Evolutionary conservation across 2,888 invertebrate genomes (phyloP).

Genomic region (Xestia sexstrigata): DNA sequence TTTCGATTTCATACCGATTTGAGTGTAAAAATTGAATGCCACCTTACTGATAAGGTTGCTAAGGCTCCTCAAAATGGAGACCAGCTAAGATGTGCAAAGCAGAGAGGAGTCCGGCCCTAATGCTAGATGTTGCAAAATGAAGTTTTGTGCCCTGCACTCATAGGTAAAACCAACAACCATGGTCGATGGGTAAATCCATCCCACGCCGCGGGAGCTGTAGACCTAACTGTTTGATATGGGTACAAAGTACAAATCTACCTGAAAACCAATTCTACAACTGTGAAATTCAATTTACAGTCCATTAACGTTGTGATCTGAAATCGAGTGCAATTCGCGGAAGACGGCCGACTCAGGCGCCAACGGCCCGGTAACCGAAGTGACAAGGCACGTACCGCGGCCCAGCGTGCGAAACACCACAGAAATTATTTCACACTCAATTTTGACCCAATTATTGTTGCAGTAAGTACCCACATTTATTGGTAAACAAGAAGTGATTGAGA

Average conservation of each 20-base stretch:
- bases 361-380: slow-evolving; percentile 64
- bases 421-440: slow-evolving; percentile 72
- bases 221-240: neutral
- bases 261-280: slow-evolving; percentile 22
- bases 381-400: slow-evolving; percentile 71
- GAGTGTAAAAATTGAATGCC: neutral
- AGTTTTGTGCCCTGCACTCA: neutral
- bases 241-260: slow-evolving; percentile 9
- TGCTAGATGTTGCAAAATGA: neutral
- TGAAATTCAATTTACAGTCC: slow-evolving; percentile 38
- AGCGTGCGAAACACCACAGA: slow-evolving; percentile 69
- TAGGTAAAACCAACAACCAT: neutral
- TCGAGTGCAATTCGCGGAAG: slow-evolving; percentile 40
- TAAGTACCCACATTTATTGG: slow-evolving; percentile 13
- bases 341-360: slow-evolving; percentile 13
- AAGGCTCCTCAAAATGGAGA: neutral
- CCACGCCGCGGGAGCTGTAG: neutral
- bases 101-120: neutral
- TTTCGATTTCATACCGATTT: neutral
- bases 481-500: slow-evolving; percentile 8
- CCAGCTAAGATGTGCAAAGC: neutral
- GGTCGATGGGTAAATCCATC: neutral
- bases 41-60: neutral
- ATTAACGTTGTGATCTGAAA: slow-evolving; percentile 39
- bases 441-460: slow-evolving; percentile 52